These are phyloP conservation scores for Xenopus laevis DNA, from an alignment of 2,113 vertebrate species.

Conservation along the genomic window DNA sequence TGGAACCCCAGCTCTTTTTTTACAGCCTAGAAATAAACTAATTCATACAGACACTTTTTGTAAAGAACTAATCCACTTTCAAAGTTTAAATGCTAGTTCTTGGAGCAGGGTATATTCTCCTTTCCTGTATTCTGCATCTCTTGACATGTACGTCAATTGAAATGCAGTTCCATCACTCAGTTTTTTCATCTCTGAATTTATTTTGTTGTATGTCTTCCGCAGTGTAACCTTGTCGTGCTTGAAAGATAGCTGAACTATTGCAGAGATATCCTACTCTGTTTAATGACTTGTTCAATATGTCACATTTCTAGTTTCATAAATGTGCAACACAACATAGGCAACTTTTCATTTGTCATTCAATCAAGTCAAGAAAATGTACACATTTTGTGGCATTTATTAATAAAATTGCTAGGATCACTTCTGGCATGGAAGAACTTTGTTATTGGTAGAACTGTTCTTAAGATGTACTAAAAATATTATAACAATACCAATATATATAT, in stretches of 20 bases:
- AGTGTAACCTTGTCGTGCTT: slow-evolving; percentile 36
- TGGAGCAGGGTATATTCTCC: slow-evolving; percentile 9
- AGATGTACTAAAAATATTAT: background rate
- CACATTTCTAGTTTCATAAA: slow-evolving; percentile 36
- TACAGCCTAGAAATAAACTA: too few species aligned
- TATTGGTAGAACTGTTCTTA: background rate
- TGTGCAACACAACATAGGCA: slow-evolving; percentile 16
- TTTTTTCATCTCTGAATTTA: slow-evolving; percentile 34
- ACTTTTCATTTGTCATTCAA: slow-evolving; percentile 30
- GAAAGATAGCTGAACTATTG: slow-evolving; percentile 43
- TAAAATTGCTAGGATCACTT: background rate
- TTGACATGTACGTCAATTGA: slow-evolving; percentile 37
- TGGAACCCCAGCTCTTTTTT: too few species aligned
- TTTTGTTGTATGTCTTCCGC: slow-evolving; percentile 31
- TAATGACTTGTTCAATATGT: slow-evolving; percentile 41
- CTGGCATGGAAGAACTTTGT: background rate
- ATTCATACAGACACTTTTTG: background rate
- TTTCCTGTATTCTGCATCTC: slow-evolving; percentile 14
- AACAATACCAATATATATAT: background rate
- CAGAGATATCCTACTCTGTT: slow-evolving; percentile 25
- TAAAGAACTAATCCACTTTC: slow-evolving; percentile 13
- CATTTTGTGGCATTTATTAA: background rate
- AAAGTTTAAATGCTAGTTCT: slow-evolving; percentile 22
- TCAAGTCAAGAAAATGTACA: background rate
- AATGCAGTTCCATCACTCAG: slow-evolving; percentile 29